Evolutionary conservation across 2,888 invertebrate species (phyloP).

Genomic region (Torymus auratus): DNA sequence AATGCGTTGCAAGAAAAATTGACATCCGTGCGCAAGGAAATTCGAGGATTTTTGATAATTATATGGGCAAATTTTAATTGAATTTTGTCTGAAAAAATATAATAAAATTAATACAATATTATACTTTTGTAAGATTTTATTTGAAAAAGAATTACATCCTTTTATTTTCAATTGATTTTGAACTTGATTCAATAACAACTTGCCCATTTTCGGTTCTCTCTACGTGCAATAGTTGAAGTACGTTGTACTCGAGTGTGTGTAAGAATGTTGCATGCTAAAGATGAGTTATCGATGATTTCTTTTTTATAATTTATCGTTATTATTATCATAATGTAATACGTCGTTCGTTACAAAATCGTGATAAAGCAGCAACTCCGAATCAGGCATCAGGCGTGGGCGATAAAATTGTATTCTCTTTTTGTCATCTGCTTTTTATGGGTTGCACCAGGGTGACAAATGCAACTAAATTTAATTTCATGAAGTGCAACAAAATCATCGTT

Average conservation of each 20-base stretch:
- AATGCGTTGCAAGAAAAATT: constrained; percentile 61
- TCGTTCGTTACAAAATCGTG: constrained; percentile 41
- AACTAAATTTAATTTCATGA: too few relatives aligned
- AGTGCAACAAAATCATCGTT: too few relatives aligned
- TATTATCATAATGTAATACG: constrained; percentile 35
- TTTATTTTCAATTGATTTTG: constrained; percentile 17
- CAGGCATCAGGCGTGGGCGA: constrained; percentile 42
- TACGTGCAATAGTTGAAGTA: constrained; percentile 44
- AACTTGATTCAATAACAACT: constrained; percentile 45
- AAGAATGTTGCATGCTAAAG: constrained; percentile 40
- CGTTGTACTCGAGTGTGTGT: constrained; percentile 39
- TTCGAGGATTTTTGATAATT: neutral
- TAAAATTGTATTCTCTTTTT: constrained; percentile 17
- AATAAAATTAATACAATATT: constrained; percentile 15
- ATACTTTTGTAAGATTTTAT: constrained; percentile 36
- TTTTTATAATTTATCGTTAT: constrained; percentile 36
- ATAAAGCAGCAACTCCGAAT: constrained; percentile 38
- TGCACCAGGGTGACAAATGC: too few relatives aligned
- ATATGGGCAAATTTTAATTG: constrained; percentile 42
- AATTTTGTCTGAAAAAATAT: neutral
- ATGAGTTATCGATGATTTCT: constrained; percentile 41
- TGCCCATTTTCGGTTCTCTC: constrained; percentile 41
- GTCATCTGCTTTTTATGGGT: constrained; percentile 3
- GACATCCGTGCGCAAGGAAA: constrained; percentile 57
- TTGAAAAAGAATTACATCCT: constrained; percentile 41